These are phyloP conservation scores for Drosophila paucipuncta DNA, from an alignment of 2,888 invertebrate genomes.

Conservation along the genomic window DNA sequence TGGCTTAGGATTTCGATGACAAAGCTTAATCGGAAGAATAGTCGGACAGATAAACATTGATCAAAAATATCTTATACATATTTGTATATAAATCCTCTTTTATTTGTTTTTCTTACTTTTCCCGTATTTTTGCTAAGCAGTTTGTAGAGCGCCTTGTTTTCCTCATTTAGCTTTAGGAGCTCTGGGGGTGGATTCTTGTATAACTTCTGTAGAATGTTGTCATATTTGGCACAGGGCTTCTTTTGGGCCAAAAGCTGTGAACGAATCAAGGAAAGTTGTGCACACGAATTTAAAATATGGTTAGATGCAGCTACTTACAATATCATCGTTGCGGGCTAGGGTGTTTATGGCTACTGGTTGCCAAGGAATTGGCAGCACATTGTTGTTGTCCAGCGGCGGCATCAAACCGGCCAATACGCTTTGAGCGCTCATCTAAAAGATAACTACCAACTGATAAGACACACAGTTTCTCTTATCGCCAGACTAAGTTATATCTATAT, in stretches of 20 bases:
- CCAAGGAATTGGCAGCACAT: constrained; percentile 88
- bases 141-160: constrained; percentile 88
- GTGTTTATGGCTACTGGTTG: constrained; percentile 95
- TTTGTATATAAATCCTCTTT: neutral
- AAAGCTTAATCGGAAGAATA: neutral
- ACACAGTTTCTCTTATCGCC: constrained; percentile 49
- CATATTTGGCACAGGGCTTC: constrained; percentile 87
- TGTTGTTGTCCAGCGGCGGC: constrained; percentile 84
- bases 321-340: constrained; percentile 89
- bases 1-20: neutral
- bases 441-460: constrained; percentile 84
- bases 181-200: constrained; percentile 86
- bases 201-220: constrained; percentile 86
- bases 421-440: constrained; percentile 91
- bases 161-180: constrained; percentile 86
- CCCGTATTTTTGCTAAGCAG: constrained; percentile 88
- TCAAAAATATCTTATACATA: neutral
- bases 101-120: constrained; percentile 63
- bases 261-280: neutral
- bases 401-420: constrained; percentile 90
- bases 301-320: constrained; percentile 86
- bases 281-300: neutral
- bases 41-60: neutral
- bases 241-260: constrained; percentile 85
- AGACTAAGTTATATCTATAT: constrained; percentile 22